phyloP scores from a whole-genome alignment of 2,113 vertebrate genomes.

The Naja naja region DNA sequence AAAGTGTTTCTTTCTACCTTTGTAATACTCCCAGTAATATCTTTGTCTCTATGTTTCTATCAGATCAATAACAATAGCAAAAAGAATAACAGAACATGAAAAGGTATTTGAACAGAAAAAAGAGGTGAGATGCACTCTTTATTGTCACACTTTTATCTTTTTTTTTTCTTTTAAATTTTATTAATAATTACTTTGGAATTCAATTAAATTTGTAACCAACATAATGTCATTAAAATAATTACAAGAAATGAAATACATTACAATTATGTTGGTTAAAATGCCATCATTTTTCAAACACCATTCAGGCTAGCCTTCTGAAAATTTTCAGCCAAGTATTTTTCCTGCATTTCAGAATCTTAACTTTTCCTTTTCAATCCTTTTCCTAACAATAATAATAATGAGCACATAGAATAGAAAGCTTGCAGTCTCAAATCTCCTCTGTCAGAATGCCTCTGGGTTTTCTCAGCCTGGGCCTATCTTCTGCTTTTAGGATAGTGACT shows the following conservation, averaged over 20 bases:
- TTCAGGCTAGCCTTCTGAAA: not conserved
- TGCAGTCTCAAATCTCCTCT: not conserved
- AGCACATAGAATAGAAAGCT: not conserved
- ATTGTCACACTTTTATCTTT: not conserved
- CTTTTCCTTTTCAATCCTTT: not conserved
- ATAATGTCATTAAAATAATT: not conserved
- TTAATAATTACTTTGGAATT: not conserved
- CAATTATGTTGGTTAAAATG: not conserved
- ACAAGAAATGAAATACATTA: not conserved
- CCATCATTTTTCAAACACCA: not conserved
- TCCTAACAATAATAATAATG: not conserved
- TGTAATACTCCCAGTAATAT: not conserved
- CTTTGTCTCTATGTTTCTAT: not conserved
- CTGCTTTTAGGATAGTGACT: not conserved
- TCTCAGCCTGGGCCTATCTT: not conserved
- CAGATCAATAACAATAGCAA: conserved; percentile 28
- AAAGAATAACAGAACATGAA: conserved; percentile 36
- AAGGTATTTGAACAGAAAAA: conserved; percentile 13
- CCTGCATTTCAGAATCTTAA: not conserved
- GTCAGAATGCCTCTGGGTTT: not conserved
- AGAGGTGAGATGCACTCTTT: conserved; percentile 59
- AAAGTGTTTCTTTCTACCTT: not conserved
- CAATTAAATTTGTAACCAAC: not conserved
- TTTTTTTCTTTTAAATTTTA: not conserved
- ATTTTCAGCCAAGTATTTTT: not conserved